Base-by-base conservation (phyloP, 1,140 invertebrate genomes). In the Periplaneta americana region DNA sequence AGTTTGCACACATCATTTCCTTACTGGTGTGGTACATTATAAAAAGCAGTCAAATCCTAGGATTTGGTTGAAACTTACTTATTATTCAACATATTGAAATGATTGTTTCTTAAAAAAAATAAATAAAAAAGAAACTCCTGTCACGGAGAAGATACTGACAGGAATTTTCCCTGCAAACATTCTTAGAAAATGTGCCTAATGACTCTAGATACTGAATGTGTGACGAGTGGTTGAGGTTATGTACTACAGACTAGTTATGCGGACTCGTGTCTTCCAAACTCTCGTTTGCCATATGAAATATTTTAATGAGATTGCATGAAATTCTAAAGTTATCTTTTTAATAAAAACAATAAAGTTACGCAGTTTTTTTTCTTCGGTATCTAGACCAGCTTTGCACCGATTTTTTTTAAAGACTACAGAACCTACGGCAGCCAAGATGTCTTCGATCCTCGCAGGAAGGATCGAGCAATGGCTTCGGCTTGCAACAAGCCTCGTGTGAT, bases 341-440 rank as follows among this genome's bases (percentile, higher is more conserved):
- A 81, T 34, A 76, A 81, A 81, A 81, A 36, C 74, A 81, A 81
- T 75, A 18, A 39, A 31, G 34, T 81, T 80, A 57, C 10, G 17
- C 75, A 74, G 33, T 74, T 34, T 74, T 66, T 37, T 79, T 66
- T 37, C 48, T 80, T 80, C 48, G 48, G 79, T 48, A 80, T 80
- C 79, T 80, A 80, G 79, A 80, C 79, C 79, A 80, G 79, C 79
- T 80, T 80, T 80, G 66, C 76, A 80, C 79, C 79, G 79, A 80
- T 66, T 34, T 22, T 74, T 80, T 31, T 48, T 35, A 35, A 17
- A 39, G 5, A 34, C 34, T 80, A 80, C 31, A 22, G 34, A 66
- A 80, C 48, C 79, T 80, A 80, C 79, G 35, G 34, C 32, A 80
- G 78, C 78, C 28, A 36, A 2, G 22, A 32, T 80, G 37, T 33